Evolutionary conservation across 2,797 vertebrate species (phyloP).

Genomic region (Sylvia borin): DNA sequence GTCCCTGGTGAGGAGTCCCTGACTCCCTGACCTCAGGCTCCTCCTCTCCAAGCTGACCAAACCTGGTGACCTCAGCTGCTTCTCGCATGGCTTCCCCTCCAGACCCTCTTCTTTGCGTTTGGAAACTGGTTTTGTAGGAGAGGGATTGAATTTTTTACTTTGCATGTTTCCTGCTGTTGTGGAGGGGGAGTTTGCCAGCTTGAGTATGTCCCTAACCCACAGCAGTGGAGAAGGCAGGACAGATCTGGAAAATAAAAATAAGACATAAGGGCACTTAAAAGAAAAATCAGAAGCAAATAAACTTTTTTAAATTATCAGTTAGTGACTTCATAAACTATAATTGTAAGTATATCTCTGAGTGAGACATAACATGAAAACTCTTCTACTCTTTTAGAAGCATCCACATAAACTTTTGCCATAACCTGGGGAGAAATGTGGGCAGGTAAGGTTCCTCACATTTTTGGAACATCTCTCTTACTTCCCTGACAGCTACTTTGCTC

Average conservation of each 20-base stretch:
- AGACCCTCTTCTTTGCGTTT: background rate
- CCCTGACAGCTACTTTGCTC: background rate
- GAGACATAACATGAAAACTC: background rate
- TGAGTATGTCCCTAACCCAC: background rate
- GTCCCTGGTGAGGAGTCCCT: accelerated
- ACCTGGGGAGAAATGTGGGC: background rate
- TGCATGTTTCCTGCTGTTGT: accelerated
- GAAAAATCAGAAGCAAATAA: background rate
- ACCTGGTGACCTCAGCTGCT: background rate
- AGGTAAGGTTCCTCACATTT: background rate
- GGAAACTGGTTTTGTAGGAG: background rate
- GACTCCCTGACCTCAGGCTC: background rate
- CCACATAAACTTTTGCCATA: background rate
- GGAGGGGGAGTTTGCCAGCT: background rate
- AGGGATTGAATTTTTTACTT: background rate
- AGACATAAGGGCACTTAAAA: background rate
- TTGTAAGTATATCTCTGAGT: background rate
- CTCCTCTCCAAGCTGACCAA: background rate
- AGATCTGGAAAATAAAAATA: background rate
- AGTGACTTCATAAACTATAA: background rate
- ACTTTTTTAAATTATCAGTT: background rate
- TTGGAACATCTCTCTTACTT: background rate
- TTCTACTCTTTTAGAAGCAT: background rate
- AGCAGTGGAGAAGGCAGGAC: background rate
- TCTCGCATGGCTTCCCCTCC: background rate